These are phyloP conservation scores for Aptenodytes forsteri DNA, from an alignment of 2,113 vertebrate species.

Conservation along the genomic window DNA sequence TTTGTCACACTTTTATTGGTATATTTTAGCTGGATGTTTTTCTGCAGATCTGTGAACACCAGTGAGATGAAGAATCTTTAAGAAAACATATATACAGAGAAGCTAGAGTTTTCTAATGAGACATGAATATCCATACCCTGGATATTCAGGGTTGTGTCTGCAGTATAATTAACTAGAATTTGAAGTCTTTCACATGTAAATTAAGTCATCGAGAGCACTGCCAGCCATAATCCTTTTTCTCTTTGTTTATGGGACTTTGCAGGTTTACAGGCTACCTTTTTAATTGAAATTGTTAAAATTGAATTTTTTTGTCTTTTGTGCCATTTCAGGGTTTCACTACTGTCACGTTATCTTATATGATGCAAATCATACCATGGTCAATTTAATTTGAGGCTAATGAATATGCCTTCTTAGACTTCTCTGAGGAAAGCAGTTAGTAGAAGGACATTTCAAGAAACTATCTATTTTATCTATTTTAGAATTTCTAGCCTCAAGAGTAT, in stretches of 20 bases:
- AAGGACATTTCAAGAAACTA: not conserved
- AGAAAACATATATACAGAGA: not conserved
- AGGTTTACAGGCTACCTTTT: not conserved
- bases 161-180: constrained; percentile 45
- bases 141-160: not conserved
- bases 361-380: not conserved
- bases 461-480: not conserved
- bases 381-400: constrained; percentile 8
- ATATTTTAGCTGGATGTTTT: not conserved
- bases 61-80: not conserved
- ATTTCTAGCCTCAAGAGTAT: not conserved
- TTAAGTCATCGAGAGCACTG: constrained; percentile 10
- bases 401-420: not conserved
- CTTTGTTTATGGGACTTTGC: not conserved
- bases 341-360: not conserved
- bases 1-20: not conserved
- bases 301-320: not conserved
- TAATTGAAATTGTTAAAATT: not conserved
- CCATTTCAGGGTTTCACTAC: not conserved
- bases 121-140: constrained; percentile 4
- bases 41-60: not conserved
- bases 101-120: not conserved
- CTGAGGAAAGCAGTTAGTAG: not conserved
- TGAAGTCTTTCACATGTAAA: constrained; percentile 59
- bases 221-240: not conserved